A percentile compares a stretch with the other conserved stretches of the same genome.
phyloP scores from a whole-genome alignment of 2,797 vertebrate species.

The Bucorvus abyssinicus region DNA sequence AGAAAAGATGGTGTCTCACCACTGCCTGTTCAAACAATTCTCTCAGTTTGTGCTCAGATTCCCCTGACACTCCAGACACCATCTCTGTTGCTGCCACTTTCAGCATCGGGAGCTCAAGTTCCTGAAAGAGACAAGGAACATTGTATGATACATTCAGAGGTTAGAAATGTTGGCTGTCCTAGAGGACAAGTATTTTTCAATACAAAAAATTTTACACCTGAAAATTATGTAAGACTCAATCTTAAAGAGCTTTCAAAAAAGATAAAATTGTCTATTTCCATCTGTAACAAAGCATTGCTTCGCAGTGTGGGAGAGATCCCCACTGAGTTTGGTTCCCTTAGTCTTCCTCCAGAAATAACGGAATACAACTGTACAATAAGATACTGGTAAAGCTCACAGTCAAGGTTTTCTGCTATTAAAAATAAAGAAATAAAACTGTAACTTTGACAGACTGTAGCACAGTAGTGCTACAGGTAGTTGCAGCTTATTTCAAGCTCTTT shows the following conservation, averaged over 20 bases:
- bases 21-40: slow-evolving; percentile 90
- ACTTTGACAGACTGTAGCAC: background rate
- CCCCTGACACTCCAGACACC: slow-evolving; percentile 94
- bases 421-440: background rate
- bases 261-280: background rate
- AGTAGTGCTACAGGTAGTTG: background rate
- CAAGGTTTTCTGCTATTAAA: background rate
- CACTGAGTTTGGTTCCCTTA: background rate
- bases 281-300: background rate
- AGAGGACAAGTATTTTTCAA: background rate
- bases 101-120: slow-evolving; percentile 87
- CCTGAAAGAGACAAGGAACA: slow-evolving; percentile 74
- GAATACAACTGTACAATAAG: background rate
- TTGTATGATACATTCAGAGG: background rate
- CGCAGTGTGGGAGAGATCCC: background rate
- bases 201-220: background rate
- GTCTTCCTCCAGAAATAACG: background rate
- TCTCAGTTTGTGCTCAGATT: slow-evolving; percentile 94
- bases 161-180: background rate
- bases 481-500: background rate
- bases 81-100: slow-evolving; percentile 94
- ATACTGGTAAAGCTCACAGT: background rate
- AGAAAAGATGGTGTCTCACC: slow-evolving; percentile 75
- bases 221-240: background rate
- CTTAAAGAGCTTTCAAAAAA: background rate